Conservation (phyloP, 2,888 invertebrate genomes). For the Andrena marginata region DNA sequence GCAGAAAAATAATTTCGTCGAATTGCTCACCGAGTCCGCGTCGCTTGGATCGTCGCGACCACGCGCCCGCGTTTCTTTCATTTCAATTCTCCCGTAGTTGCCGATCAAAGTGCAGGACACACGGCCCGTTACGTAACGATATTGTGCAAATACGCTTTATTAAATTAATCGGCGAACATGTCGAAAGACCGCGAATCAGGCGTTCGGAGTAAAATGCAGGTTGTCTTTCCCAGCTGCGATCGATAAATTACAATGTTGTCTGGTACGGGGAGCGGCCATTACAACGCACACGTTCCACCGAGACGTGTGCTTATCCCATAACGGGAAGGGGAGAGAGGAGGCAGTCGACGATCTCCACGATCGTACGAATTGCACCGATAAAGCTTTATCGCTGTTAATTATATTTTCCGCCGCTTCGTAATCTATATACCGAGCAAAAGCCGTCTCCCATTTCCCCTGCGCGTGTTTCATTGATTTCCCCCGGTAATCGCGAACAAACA, state of each 20-base stretch:
- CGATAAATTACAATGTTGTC: slow-evolving; percentile 49
- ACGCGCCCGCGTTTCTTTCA: slow-evolving; percentile 16
- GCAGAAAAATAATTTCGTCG: slow-evolving; percentile 16
- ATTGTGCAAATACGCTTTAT: slow-evolving; percentile 53
- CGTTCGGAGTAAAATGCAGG: slow-evolving; percentile 27
- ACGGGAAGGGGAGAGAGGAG: background rate
- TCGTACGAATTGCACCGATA: slow-evolving; percentile 17
- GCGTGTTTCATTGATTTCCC: slow-evolving; percentile 14
- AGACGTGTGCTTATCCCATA: slow-evolving; percentile 21
- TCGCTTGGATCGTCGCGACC: background rate
- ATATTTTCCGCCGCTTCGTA: slow-evolving; percentile 13
- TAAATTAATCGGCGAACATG: slow-evolving; percentile 40
- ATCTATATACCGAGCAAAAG: background rate
- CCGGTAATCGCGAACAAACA: slow-evolving; percentile 4
- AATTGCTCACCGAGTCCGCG: slow-evolving; percentile 2
- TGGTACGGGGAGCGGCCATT: slow-evolving; percentile 12
- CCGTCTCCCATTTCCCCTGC: background rate
- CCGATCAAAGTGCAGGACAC: slow-evolving; percentile 26
- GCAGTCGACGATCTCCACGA: slow-evolving; percentile 9
- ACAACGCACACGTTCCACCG: slow-evolving; percentile 12
- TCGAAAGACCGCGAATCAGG: slow-evolving; percentile 25
- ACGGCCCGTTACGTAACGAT: slow-evolving; percentile 33
- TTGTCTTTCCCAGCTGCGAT: slow-evolving; percentile 31
- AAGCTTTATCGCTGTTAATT: slow-evolving; percentile 31
- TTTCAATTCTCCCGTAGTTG: slow-evolving; percentile 36